Evolutionary conservation across 2,797 vertebrate species (phyloP).

Genomic region (Phyllotis vaccarum): DNA sequence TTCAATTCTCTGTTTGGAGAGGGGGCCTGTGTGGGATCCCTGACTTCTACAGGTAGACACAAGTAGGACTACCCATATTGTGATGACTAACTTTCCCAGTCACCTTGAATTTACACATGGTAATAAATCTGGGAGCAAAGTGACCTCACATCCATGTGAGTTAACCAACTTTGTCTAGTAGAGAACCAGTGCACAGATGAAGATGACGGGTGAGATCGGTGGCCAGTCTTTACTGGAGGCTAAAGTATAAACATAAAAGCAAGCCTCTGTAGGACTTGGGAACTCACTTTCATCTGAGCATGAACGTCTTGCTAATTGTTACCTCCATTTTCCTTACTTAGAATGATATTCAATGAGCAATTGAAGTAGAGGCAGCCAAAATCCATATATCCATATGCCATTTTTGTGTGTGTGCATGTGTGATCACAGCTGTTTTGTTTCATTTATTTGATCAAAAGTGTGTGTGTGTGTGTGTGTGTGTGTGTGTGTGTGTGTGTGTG

Average conservation of each 20-base stretch:
- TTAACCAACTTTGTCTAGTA: neutral
- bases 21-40: neutral
- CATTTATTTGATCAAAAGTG: conserved; percentile 27
- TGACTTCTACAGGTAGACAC: neutral
- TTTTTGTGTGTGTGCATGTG: too few relatives aligned
- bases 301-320: neutral
- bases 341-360: neutral
- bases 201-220: neutral
- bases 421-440: conserved; percentile 12
- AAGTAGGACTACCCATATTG: neutral
- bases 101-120: neutral
- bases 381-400: neutral
- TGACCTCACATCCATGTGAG: neutral
- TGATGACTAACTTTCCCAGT: neutral
- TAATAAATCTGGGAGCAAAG: neutral
- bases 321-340: conserved; percentile 30
- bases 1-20: neutral
- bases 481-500: neutral
- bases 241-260: neutral
- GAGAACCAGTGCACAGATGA: neutral
- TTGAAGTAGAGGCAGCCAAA: neutral
- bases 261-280: neutral
- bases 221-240: neutral
- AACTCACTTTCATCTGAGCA: neutral
- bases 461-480: neutral